A percentile compares a stretch with the other conserved stretches of the same genome.
phyloP scores from a whole-genome alignment of 2,888 invertebrate genomes.

The Tillus elongatus region DNA sequence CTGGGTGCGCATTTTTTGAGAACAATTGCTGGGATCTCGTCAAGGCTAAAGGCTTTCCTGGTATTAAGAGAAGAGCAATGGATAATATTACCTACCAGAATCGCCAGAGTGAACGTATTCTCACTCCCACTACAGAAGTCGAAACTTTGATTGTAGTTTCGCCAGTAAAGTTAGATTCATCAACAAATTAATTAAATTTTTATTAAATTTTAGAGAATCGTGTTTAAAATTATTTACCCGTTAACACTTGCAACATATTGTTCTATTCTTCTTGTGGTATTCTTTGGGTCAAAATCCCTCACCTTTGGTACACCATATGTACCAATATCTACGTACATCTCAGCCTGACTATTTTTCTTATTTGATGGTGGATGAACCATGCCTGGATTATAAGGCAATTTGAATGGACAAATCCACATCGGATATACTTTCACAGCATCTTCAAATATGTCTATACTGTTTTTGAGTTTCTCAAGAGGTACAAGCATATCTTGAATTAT shows the following conservation, averaged over 20 bases:
- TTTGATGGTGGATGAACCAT: constrained; percentile 52
- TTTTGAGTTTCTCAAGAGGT: constrained; percentile 53
- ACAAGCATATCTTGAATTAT: constrained; percentile 76
- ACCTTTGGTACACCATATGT: constrained; percentile 68
- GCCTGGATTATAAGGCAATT: constrained; percentile 58
- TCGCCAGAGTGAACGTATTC: no score
- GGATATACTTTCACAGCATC: constrained; percentile 61
- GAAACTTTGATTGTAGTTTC: no score
- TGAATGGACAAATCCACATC: constrained; percentile 75
- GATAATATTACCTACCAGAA: no score
- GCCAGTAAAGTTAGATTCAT: no score
- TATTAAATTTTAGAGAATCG: no score
- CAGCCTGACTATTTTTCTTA: constrained; percentile 27
- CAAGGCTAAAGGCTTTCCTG: no score
- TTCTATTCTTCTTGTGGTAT: constrained; percentile 61
- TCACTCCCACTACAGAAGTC: no score
- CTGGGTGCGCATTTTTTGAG: no score
- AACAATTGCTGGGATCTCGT: no score
- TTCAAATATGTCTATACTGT: constrained; percentile 57
- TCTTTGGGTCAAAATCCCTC: constrained; percentile 50
- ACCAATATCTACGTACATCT: constrained; percentile 72
- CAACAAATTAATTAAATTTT: no score
- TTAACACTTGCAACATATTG: constrained; percentile 56
- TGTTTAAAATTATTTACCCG: constrained; percentile 50
- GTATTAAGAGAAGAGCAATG: no score